Evolutionary conservation across 2,888 invertebrate species (phyloP), one percentile per base, ranked within the genome.

Genomic region (Uloborus plumipes): DNA sequence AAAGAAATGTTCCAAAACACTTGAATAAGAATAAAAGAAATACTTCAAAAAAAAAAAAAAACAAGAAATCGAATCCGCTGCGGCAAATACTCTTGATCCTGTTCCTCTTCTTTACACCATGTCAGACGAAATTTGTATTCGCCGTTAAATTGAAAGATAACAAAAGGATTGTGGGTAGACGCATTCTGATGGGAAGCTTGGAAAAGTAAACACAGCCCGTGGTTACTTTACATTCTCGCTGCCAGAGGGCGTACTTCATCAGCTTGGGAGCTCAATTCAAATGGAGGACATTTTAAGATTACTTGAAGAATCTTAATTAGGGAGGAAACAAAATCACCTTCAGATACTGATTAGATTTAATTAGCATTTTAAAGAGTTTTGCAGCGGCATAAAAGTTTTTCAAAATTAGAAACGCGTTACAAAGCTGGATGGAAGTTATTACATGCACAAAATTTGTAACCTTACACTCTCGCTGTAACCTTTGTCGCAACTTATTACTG

Each of bases 131-230:
- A 55, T 55, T 55, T 55, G 55, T 55, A 55, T 55, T 55, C 55
- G 20, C 55, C n/a, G 55, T 20, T 55, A 55, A 55, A 55, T 55
- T 55, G 55, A 55, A 55, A 55, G 15, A 55, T 55, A 55, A 55
- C 55, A 55, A 55, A 55, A 20, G n/a, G 20, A 55, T 55, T 55
- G 55, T 9, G 11, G 55, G n/a, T 20, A 18, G 20, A 55, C 16
- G 18, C 13, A 16, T 55, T 55, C 55, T 55, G 55, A n/a, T 18
- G 18, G 18, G 20, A 55, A n/a, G n/a, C 55, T 18, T 13, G 18
- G 18, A n/a, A 18, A 55, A 13, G 55, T 55, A 55, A 55, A 55
- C 55, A 55, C n/a, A 20, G 55, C 55, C 55, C 55, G 18, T n/a
- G 55, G 55, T 55, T 55, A 18, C 55, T 55, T n/a, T 18, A 20